These are phyloP conservation scores for Hypena proboscidalis DNA, from an alignment of 2,888 invertebrate genomes.

Conservation along the genomic window DNA sequence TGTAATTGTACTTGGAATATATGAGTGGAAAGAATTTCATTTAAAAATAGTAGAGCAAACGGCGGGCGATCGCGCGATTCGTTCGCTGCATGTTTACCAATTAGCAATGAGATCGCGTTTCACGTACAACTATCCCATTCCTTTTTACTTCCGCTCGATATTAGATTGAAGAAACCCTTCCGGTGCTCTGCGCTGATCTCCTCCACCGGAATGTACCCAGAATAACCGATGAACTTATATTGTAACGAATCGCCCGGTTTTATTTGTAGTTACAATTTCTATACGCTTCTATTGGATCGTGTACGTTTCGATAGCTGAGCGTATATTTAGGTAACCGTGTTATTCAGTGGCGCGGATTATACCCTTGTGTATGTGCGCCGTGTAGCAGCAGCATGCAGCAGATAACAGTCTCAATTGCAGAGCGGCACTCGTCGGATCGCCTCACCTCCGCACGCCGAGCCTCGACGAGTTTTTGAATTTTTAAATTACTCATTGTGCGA, in stretches of 20 bases:
- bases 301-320: slow-evolving; percentile 47
- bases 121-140: slow-evolving; percentile 37
- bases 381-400: slow-evolving; percentile 60
- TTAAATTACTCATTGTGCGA: slow-evolving; percentile 86
- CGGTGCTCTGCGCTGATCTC: slow-evolving; percentile 36
- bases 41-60: slow-evolving; percentile 69
- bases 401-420: slow-evolving; percentile 82
- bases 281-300: slow-evolving; percentile 43
- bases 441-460: slow-evolving; percentile 72
- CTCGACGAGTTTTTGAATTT: slow-evolving; percentile 86
- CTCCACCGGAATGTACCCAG: slow-evolving; percentile 31
- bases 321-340: slow-evolving; percentile 66
- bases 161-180: slow-evolving; percentile 60
- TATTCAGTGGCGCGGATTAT: slow-evolving; percentile 60
- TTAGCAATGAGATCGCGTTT: slow-evolving; percentile 56
- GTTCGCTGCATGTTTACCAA: slow-evolving; percentile 74
- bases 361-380: slow-evolving; percentile 46
- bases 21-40: slow-evolving; percentile 78
- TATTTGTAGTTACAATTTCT: slow-evolving; percentile 56
- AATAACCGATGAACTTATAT: slow-evolving; percentile 42
- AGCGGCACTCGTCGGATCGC: slow-evolving; percentile 75
- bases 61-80: slow-evolving; percentile 55
- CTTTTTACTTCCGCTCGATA: slow-evolving; percentile 58
- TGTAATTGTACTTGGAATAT: slow-evolving; percentile 71
- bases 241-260: slow-evolving; percentile 43